These are phyloP conservation scores for Drepanosiphum platanoidis DNA, from an alignment of 2,888 invertebrate species.

Conservation along the genomic window DNA sequence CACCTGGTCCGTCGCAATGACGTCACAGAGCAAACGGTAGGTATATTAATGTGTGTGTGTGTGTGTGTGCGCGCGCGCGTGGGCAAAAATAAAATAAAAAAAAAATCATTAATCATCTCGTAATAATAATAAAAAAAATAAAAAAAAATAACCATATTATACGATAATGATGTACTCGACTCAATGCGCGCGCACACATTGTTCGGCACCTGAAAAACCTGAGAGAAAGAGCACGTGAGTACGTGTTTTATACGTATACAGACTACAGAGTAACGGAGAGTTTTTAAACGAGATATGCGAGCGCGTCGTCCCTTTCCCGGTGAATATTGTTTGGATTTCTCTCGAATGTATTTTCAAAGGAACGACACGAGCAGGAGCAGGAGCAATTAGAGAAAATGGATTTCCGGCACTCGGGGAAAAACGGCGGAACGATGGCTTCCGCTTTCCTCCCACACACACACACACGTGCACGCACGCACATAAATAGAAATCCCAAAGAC, in stretches of 20 bases:
- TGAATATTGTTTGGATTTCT: constrained; percentile 56
- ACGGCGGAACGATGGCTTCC: constrained; percentile 60
- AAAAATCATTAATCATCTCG: constrained; percentile 44
- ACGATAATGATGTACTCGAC: constrained; percentile 37
- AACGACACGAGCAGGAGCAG: constrained; percentile 37
- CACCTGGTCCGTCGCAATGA: constrained; percentile 60
- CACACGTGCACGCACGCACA: background rate
- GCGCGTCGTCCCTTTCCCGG: background rate
- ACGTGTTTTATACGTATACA: background rate
- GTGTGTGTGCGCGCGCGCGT: too few relatives aligned
- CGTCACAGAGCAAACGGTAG: constrained; percentile 43
- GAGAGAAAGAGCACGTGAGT: background rate
- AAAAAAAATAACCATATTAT: constrained; percentile 17
- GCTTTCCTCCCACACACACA: constrained; percentile 4
- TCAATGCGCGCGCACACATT: background rate
- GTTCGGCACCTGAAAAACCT: background rate
- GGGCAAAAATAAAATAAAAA: background rate
- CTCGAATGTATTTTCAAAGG: constrained; percentile 47
- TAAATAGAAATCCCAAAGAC: constrained; percentile 56
- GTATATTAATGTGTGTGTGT: too few relatives aligned
- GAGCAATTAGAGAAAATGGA: constrained; percentile 62
- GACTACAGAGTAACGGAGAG: background rate
- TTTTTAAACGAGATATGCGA: constrained; percentile 16
- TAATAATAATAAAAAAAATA: background rate
- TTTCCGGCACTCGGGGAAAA: constrained; percentile 60